Conservation (phyloP, 1,140 invertebrate species). For the Papilio helenus region DNA sequence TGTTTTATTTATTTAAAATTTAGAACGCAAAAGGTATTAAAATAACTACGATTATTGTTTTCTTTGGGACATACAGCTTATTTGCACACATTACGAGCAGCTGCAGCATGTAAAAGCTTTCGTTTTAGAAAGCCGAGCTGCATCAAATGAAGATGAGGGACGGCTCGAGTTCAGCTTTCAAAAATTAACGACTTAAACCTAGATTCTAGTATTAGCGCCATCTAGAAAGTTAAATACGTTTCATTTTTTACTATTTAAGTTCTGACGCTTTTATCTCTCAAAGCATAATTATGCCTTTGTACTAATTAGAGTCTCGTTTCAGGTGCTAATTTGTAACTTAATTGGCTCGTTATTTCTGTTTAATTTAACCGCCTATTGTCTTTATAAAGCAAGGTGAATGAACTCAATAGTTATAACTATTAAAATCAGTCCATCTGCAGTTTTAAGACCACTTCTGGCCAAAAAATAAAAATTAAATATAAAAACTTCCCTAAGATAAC, state of each 20-base stretch:
- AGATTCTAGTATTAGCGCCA: not conserved
- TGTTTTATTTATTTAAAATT: not conserved
- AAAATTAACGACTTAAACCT: constrained; percentile 29
- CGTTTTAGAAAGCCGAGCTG: constrained; percentile 9
- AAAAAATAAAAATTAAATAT: too few relatives aligned
- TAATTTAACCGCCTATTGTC: not conserved
- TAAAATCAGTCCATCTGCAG: not conserved
- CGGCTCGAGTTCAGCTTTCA: constrained; percentile 23
- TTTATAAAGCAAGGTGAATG: constrained; percentile 1
- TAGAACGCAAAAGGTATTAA: not conserved
- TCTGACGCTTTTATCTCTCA: constrained; percentile 10
- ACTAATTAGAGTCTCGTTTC: not conserved
- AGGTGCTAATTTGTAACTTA: constrained; percentile 11
- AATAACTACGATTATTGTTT: not conserved
- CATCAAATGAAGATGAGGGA: constrained; percentile 21
- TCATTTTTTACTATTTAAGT: constrained; percentile 1
- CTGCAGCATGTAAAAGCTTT: constrained; percentile 13
- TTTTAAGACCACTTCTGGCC: too few relatives aligned
- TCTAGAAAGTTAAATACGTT: not conserved
- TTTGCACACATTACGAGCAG: not conserved
- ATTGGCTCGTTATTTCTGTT: constrained; percentile 1
- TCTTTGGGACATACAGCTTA: not conserved
- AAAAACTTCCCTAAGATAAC: too few relatives aligned
- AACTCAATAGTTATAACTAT: not conserved
- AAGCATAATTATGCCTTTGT: not conserved